Percentiles rank a stretch among this genome's conserved stretches.
Evolutionary conservation across 2,888 invertebrate genomes (phyloP).

Genomic region (Apamea monoglypha): DNA sequence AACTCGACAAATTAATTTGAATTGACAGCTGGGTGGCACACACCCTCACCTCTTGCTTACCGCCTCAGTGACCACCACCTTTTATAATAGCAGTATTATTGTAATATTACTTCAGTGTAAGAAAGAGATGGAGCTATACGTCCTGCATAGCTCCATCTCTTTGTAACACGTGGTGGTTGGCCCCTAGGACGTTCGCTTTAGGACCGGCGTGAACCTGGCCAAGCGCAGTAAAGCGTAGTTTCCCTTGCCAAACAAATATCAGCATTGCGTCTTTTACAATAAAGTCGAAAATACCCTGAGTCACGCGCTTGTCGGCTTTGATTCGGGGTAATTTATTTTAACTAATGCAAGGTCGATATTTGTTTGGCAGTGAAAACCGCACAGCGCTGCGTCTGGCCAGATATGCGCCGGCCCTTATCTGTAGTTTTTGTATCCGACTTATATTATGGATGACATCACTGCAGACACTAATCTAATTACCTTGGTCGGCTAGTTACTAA

Average conservation of each 20-base stretch:
- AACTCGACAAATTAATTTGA: constrained; percentile 1
- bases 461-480: constrained; percentile 3
- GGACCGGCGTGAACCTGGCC: background rate
- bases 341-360: background rate
- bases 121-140: background rate
- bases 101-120: background rate
- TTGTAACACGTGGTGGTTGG: background rate
- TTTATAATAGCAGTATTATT: background rate
- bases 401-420: background rate
- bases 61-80: background rate
- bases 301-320: background rate
- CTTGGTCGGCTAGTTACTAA: constrained; percentile 41
- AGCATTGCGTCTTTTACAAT: background rate
- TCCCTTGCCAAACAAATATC: constrained; percentile 7
- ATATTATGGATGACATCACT: background rate
- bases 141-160: background rate
- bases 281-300: background rate
- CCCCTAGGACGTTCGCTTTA: background rate
- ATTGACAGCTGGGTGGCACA: background rate
- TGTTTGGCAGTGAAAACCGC: background rate
- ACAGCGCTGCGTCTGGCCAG: no score
- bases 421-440: background rate
- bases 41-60: background rate
- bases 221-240: background rate
- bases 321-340: background rate